Evolutionary conservation across 2,888 invertebrate genomes (phyloP).

Genomic region (Megamerina dolium): DNA sequence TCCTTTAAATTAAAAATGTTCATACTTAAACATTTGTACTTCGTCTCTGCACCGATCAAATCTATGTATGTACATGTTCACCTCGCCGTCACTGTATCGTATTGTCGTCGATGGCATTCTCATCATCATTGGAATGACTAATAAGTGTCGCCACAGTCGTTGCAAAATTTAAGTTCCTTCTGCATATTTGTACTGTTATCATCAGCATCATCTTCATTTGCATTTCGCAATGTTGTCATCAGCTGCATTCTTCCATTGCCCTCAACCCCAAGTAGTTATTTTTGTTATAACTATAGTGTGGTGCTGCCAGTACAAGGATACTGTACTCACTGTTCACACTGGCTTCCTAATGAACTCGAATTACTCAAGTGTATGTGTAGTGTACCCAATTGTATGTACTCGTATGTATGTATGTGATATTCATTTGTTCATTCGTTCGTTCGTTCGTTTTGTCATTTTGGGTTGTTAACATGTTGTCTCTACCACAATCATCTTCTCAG

Average conservation of each 20-base stretch:
- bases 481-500: too few species aligned
- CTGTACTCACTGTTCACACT: too few species aligned
- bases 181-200: too few species aligned
- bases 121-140: slow-evolving; percentile 4
- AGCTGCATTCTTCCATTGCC: slow-evolving; percentile 1
- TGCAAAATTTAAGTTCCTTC: background rate
- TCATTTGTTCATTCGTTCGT: too few species aligned
- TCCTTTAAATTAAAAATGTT: slow-evolving; percentile 44
- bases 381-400: too few species aligned
- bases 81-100: slow-evolving; percentile 1
- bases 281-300: background rate
- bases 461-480: slow-evolving; percentile 20
- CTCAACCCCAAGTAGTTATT: slow-evolving; percentile 2
- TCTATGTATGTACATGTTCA: background rate
- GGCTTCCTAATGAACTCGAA: too few species aligned
- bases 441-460: slow-evolving; percentile 8
- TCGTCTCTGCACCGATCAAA: background rate
- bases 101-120: slow-evolving; percentile 1
- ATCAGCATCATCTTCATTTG: background rate
- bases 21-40: slow-evolving; percentile 35
- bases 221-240: background rate
- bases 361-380: too few species aligned
- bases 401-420: too few species aligned
- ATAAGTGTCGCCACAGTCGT: slow-evolving; percentile 9
- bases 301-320: too few species aligned